Percentiles rank a stretch among this genome's conserved stretches.
Conservation (phyloP, 2,888 invertebrate genomes). For the Bellardia pandia region DNA sequence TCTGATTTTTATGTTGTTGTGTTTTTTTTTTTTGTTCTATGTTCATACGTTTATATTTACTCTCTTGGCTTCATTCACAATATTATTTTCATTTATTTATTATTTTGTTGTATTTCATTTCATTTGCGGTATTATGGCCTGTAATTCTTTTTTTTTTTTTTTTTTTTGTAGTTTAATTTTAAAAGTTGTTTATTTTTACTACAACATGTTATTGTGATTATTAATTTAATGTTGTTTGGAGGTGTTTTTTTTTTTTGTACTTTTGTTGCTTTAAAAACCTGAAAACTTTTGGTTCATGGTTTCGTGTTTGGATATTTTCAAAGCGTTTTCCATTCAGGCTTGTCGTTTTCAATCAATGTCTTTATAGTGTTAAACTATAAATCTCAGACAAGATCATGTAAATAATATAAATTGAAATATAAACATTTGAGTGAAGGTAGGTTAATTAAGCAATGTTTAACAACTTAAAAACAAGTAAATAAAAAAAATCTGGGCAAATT, state of each 20-base stretch:
- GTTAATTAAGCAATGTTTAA: conserved; percentile 9
- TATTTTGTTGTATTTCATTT: conserved; percentile 49
- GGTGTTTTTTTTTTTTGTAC: conserved; percentile 40
- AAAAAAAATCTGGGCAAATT: not conserved
- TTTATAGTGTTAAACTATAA: conserved; percentile 29
- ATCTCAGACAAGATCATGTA: conserved; percentile 31
- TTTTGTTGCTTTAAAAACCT: conserved; percentile 10
- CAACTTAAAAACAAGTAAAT: too few species aligned
- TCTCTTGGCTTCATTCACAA: conserved; percentile 64
- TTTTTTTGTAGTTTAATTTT: conserved; percentile 33
- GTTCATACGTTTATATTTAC: not conserved
- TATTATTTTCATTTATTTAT: conserved; percentile 67
- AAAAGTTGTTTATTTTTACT: conserved; percentile 40
- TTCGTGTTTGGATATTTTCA: conserved; percentile 38
- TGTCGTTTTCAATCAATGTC: conserved; percentile 52
- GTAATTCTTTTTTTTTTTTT: not conserved
- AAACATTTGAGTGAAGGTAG: conserved; percentile 9
- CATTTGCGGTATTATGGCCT: conserved; percentile 57
- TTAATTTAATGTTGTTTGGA: conserved; percentile 50
- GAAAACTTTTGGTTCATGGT: conserved; percentile 54
- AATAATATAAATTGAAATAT: conserved; percentile 7
- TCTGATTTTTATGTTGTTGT: not conserved
- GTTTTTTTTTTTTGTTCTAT: conserved; percentile 3
- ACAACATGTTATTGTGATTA: conserved; percentile 23
- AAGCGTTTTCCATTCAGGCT: conserved; percentile 28